Percentiles rank a stretch among this genome's conserved stretches.
These are phyloP conservation scores for Zonitis immaculata DNA, from an alignment of 2,888 invertebrate genomes.

Conservation along the genomic window DNA sequence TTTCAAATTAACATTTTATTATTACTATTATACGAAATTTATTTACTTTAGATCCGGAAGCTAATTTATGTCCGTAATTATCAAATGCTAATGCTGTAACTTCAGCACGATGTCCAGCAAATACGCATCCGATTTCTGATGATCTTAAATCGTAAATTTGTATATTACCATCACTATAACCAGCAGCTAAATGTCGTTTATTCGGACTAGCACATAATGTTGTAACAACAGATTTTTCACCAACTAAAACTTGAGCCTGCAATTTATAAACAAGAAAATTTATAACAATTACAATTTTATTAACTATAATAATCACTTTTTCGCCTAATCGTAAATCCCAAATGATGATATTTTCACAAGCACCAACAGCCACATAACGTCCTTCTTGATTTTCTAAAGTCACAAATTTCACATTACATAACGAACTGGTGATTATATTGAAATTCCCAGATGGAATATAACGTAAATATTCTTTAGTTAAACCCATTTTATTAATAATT, in stretches of 20 bases:
- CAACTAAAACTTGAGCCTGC: conserved; percentile 71
- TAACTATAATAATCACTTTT: too few relatives aligned
- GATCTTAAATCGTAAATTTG: conserved; percentile 75
- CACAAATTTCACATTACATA: conserved; percentile 77
- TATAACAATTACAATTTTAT: too few relatives aligned
- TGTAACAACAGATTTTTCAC: conserved; percentile 77
- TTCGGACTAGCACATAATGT: conserved; percentile 71
- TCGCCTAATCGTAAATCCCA: conserved; percentile 90
- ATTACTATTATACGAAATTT: too few relatives aligned
- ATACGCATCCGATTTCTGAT: conserved; percentile 66
- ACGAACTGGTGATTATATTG: conserved; percentile 77
- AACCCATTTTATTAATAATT: conserved; percentile 60
- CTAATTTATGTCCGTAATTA: conserved; percentile 73
- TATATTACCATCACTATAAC: conserved; percentile 85
- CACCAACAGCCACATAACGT: conserved; percentile 84
- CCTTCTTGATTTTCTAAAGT: conserved; percentile 72
- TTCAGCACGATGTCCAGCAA: conserved; percentile 81
- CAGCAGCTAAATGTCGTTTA: conserved; percentile 78
- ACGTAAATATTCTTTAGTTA: conserved; percentile 92
- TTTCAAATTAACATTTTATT: too few relatives aligned
- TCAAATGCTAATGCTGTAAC: conserved; percentile 83
- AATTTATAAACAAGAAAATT: conserved; percentile 32
- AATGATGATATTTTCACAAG: conserved; percentile 87
- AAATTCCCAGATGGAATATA: conserved; percentile 80
- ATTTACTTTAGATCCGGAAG: conserved; percentile 79